Percentiles rank a stretch among this genome's conserved stretches.
These are phyloP conservation scores for Helicolenus hilgendorfi DNA, from an alignment of 2,797 vertebrate species.

Conservation along the genomic window DNA sequence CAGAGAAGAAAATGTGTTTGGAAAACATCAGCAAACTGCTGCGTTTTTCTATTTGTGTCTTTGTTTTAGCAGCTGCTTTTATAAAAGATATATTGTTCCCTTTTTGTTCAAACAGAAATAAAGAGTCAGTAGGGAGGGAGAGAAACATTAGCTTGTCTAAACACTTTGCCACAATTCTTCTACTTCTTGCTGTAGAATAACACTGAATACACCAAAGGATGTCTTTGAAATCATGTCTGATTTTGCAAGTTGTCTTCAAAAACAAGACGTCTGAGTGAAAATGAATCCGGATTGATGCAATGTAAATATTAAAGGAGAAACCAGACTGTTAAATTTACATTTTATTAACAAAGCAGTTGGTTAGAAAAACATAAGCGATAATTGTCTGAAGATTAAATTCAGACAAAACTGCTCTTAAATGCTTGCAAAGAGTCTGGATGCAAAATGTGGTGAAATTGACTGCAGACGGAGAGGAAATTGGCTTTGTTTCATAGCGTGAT, in stretches of 20 bases:
- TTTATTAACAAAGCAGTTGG: neutral
- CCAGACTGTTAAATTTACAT: neutral
- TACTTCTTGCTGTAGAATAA: conserved; percentile 34
- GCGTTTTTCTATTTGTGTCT: conserved; percentile 19
- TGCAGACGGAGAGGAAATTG: neutral
- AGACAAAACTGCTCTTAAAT: neutral
- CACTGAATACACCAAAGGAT: neutral
- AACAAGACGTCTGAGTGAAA: neutral
- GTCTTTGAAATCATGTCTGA: conserved; percentile 8
- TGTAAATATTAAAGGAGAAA: conserved; percentile 6
- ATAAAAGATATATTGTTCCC: conserved; percentile 29
- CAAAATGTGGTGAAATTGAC: neutral
- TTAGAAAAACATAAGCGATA: neutral
- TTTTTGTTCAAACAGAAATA: conserved; percentile 52
- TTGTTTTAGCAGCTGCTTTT: conserved; percentile 73
- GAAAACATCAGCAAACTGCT: conserved; percentile 19
- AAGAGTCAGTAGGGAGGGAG: conserved; percentile 35
- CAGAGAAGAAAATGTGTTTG: conserved; percentile 23
- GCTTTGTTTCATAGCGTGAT: neutral
- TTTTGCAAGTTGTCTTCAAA: conserved; percentile 4
- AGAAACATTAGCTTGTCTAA: conserved; percentile 53
- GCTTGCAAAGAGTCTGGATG: neutral
- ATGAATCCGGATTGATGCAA: neutral
- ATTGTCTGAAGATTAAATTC: neutral
- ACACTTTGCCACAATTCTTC: conserved; percentile 12